Conservation (phyloP, 1,140 invertebrate genomes). For the Aphelinus atriplicis region DNA sequence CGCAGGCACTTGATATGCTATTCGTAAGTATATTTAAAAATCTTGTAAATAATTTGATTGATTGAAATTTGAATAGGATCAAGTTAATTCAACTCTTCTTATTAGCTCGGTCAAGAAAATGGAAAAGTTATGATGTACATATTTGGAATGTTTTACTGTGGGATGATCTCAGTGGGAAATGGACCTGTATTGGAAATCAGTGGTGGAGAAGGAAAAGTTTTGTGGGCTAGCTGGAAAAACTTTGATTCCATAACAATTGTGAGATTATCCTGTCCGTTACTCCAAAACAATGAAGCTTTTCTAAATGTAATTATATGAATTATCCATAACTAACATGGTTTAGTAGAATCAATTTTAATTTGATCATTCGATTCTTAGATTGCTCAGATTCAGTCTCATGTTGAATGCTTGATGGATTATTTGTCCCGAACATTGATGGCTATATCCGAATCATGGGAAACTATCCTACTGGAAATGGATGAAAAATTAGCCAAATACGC, state of each 20-base stretch:
- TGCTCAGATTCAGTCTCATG: conserved; percentile 61
- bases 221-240: conserved; percentile 57
- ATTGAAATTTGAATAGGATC: conserved; percentile 3
- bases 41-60: conserved; percentile 21
- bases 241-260: conserved; percentile 49
- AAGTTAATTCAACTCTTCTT: conserved; percentile 65
- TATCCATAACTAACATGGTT: not conserved
- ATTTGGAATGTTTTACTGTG: conserved; percentile 86
- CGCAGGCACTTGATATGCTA: conserved; percentile 57
- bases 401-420: conserved; percentile 70
- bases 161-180: conserved; percentile 71
- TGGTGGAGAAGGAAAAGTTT: conserved; percentile 54
- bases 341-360: conserved; percentile 17
- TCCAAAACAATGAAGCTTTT: conserved; percentile 58
- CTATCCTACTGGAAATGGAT: conserved; percentile 93
- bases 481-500: conserved; percentile 91
- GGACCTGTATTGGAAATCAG: conserved; percentile 56
- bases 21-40: conserved; percentile 53
- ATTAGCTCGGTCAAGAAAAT: conserved; percentile 80
- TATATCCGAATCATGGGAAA: conserved; percentile 95
- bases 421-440: conserved; percentile 81
- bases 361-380: conserved; percentile 45
- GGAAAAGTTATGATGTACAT: conserved; percentile 81
- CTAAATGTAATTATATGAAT: conserved; percentile 49
- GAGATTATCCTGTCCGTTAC: conserved; percentile 54